Conservation (phyloP, 2,888 invertebrate genomes). For the Patella caerulea region DNA sequence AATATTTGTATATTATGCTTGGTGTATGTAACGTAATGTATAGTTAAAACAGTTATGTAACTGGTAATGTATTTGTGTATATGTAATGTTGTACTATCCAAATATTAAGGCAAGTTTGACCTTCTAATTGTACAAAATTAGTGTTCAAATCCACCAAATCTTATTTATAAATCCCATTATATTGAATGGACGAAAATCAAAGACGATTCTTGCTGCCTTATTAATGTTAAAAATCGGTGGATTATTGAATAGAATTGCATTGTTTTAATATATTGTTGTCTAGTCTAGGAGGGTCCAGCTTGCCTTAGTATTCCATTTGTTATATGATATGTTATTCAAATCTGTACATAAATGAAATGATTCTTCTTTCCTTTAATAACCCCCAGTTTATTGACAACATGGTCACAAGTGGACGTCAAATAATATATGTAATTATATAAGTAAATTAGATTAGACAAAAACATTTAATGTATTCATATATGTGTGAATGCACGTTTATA, state of each 20-base stretch:
- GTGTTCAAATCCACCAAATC: not conserved
- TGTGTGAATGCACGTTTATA: too few relatives aligned
- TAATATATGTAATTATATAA: too few relatives aligned
- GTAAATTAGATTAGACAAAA: too few relatives aligned
- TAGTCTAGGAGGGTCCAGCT: slow-evolving; percentile 12
- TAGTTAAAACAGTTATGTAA: too few relatives aligned
- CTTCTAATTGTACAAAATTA: not conserved
- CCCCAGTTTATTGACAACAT: too few relatives aligned
- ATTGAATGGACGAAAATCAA: slow-evolving; percentile 7
- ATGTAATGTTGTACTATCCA: not conserved
- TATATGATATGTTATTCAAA: not conserved
- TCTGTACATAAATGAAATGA: too few relatives aligned
- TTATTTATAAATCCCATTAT: not conserved
- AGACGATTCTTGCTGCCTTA: slow-evolving; percentile 4
- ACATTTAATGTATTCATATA: too few relatives aligned
- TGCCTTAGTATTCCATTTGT: not conserved
- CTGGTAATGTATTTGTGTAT: too few relatives aligned
- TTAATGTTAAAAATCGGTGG: not conserved
- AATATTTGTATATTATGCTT: too few relatives aligned
- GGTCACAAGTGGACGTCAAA: too few relatives aligned
- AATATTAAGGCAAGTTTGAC: slow-evolving; percentile 9
- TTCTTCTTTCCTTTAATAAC: too few relatives aligned
- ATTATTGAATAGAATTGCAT: not conserved
- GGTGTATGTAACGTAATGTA: too few relatives aligned
- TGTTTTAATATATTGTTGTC: slow-evolving; percentile 2